Percentiles rank a stretch among this genome's conserved stretches.
Evolutionary conservation across 1,140 invertebrate species (phyloP).

Genomic region (Aphaenogaster rudis): DNA sequence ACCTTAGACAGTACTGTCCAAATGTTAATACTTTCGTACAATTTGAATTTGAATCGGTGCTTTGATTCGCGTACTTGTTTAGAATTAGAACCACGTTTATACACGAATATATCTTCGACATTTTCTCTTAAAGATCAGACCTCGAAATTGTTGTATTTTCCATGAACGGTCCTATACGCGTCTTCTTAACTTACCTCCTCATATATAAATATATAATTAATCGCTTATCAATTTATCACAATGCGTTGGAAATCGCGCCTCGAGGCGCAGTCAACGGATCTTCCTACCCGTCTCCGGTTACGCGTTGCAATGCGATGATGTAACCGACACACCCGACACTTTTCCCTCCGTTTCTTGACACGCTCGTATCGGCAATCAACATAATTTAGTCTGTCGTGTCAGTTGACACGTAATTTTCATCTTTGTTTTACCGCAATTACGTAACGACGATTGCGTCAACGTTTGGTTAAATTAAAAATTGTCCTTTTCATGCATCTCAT

Average conservation of each 20-base stretch:
- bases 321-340: constrained; percentile 59
- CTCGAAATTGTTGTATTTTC: too few relatives aligned
- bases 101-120: background rate
- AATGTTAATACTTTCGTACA: background rate
- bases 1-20: background rate
- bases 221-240: constrained; percentile 12
- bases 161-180: background rate
- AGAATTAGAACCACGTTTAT: background rate
- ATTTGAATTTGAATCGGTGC: background rate
- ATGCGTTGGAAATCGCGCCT: background rate
- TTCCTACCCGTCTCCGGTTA: constrained; percentile 47
- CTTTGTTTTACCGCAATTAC: constrained; percentile 32
- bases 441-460: constrained; percentile 34
- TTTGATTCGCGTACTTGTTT: background rate
- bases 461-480: constrained; percentile 8
- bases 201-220: background rate
- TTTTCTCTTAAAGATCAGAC: background rate
- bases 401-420: constrained; percentile 57
- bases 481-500: background rate
- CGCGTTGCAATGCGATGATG: constrained; percentile 38
- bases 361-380: constrained; percentile 53
- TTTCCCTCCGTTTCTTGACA: constrained; percentile 39
- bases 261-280: constrained; percentile 16
- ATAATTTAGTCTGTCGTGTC: constrained; percentile 51
- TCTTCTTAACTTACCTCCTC: background rate